Conservation (phyloP, 2,797 vertebrate genomes). For the Cygnus olor region DNA sequence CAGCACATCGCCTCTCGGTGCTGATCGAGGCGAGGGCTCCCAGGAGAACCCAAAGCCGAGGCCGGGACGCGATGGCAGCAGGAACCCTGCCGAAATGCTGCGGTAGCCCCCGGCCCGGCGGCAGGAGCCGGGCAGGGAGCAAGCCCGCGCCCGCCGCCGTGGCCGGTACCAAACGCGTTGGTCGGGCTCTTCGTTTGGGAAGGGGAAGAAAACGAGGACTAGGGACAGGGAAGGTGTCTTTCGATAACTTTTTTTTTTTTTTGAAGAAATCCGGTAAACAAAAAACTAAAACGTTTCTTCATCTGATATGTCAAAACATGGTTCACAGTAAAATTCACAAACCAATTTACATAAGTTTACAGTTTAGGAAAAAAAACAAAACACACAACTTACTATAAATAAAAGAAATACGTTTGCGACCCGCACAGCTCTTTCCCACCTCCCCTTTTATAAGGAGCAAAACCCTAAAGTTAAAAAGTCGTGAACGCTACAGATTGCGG, state of each 20-base stretch:
- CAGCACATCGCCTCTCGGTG: background rate
- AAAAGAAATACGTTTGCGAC: conserved; percentile 86
- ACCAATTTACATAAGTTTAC: conserved; percentile 84
- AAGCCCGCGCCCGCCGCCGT: background rate
- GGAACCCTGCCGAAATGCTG: background rate
- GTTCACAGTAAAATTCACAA: conserved; percentile 87
- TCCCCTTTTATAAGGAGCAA: background rate
- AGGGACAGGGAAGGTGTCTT: background rate
- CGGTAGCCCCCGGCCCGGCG: background rate
- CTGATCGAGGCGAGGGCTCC: background rate
- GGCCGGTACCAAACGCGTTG: conserved; percentile 81
- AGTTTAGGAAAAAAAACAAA: conserved; percentile 72
- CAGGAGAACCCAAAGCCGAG: background rate
- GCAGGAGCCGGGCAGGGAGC: background rate
- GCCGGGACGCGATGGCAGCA: fast-evolving
- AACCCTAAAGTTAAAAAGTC: conserved; percentile 16
- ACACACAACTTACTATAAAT: conserved; percentile 91
- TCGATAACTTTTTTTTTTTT: background rate
- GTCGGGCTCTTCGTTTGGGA: conserved; percentile 53
- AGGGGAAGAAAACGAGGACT: conserved; percentile 16
- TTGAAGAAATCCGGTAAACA: conserved; percentile 62
- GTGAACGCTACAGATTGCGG: conserved; percentile 80
- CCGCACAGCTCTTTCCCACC: conserved; percentile 83
- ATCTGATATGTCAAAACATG: conserved; percentile 81
- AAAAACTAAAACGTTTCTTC: conserved; percentile 71